Evolutionary conservation across 2,113 vertebrate genomes (phyloP), one percentile per base, ranked within the genome.

Genomic region (Ranitomeya imitator): DNA sequence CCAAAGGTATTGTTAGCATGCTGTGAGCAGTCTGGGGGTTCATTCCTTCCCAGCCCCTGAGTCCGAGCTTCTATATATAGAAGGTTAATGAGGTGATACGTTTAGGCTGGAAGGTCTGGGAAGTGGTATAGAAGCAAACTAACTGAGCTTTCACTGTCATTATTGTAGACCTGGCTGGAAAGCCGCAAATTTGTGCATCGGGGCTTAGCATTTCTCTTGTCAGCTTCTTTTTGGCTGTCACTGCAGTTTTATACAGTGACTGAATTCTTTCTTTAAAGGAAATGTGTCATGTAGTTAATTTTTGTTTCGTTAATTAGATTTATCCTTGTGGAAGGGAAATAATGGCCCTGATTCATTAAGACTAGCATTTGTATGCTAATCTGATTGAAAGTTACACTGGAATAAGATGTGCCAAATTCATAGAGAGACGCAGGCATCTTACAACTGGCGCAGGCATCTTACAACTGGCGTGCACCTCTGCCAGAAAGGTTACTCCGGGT

Each of bases 51-150:
- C 9, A 80, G 82, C 23, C 52, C 61, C 61, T 84, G 82, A 84
- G 45, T 83, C n/a, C 69, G 45, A 21, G 63, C 2, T 55, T 84
- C 63, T 84, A 69, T 84, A 67, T 84, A 84, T 84, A 84, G 61
- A 84, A 67, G 82, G 61, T 71, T 69, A 84, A 84, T 84, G 82
- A 84, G 63, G 63, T 84, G 52, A 55, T 84, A 54, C 71, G 63
- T 69, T 23, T 19, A 69, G 82, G 82, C 45, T 54, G 11, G 14
- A 69, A n/a, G 51, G 78, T 26, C 78, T 79, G 14, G n/a, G 13
- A 80, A 59, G 78, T 80, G 21, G 15, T 14, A n/a, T 57, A 63
- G 51, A 65, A 83, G n/a, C 37, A 83, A 83, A 83, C 81, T 55
- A 52, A 69, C 52, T 71, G 82, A 52, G 21, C 65, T 54, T 69